Percentiles rank a stretch among this genome's conserved stretches.
phyloP scores from a whole-genome alignment of 2,797 vertebrate species.

The Nannoperca obscura region DNA sequence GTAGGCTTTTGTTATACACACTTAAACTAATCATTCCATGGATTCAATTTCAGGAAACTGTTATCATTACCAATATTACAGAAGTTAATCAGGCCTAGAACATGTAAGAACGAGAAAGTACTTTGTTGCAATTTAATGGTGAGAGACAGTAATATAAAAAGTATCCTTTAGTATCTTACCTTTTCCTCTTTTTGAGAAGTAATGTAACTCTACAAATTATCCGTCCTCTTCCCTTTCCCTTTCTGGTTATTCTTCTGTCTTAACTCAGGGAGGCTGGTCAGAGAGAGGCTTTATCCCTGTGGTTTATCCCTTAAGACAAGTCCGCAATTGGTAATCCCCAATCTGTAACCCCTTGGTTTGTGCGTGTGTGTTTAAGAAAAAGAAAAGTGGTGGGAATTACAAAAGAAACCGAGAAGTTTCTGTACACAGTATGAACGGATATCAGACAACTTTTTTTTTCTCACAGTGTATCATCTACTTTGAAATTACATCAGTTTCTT shows the following conservation, averaged over 20 bases:
- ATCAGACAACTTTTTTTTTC: constrained; percentile 5
- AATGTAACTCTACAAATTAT: constrained; percentile 46
- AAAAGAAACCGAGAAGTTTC: constrained; percentile 29
- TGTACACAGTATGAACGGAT: neutral
- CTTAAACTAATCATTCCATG: neutral
- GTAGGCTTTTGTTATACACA: neutral
- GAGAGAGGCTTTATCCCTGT: constrained; percentile 80
- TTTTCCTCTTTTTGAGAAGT: constrained; percentile 53
- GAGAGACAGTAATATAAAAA: neutral
- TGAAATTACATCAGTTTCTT: neutral
- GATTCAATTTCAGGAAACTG: constrained; percentile 3
- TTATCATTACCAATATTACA: neutral
- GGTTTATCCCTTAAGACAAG: constrained; percentile 85
- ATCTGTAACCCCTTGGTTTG: constrained; percentile 68
- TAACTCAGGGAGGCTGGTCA: constrained; percentile 57
- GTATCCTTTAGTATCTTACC: constrained; percentile 74
- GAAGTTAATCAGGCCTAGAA: neutral
- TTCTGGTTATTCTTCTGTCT: constrained; percentile 52
- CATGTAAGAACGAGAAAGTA: neutral
- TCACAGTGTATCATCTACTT: neutral
- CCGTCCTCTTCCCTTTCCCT: constrained; percentile 53
- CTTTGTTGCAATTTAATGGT: neutral
- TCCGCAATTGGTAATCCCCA: constrained; percentile 81
- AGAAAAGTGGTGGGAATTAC: constrained; percentile 32
- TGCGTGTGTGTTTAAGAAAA: constrained; percentile 26